phyloP scores from a whole-genome alignment of 2,888 invertebrate species.

The Macrophya annulata region DNA sequence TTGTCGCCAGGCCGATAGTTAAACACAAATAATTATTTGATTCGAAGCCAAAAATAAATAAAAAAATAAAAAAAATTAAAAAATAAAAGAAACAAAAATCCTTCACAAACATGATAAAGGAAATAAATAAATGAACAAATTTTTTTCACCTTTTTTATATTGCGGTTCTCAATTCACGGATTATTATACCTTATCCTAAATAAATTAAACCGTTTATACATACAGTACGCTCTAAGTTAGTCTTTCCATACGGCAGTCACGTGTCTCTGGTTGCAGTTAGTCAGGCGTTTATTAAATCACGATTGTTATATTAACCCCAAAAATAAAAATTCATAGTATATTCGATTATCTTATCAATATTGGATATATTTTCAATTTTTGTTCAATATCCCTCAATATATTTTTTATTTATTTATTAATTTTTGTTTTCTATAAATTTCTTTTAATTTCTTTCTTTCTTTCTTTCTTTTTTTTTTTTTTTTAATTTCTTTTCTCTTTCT shows the following conservation, averaged over 20 bases:
- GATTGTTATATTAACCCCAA: no score
- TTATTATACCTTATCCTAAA: background rate
- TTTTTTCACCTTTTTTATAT: background rate
- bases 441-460: background rate
- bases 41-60: background rate
- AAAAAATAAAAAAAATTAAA: no score
- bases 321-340: background rate
- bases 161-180: background rate
- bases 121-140: background rate
- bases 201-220: background rate
- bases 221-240: background rate
- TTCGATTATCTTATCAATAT: background rate
- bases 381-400: background rate
- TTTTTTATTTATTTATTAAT: no score
- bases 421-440: no score
- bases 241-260: background rate
- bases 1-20: constrained; percentile 31
- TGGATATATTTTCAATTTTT: background rate
- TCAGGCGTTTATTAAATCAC: constrained; percentile 8
- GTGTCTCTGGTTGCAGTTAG: constrained; percentile 15
- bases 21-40: constrained; percentile 24
- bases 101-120: background rate
- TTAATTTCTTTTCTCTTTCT: background rate
- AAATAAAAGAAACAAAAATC: background rate
- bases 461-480: background rate